Evolutionary conservation across 2,888 invertebrate species (phyloP).

Genomic region (Nephrotoma flavescens): DNA sequence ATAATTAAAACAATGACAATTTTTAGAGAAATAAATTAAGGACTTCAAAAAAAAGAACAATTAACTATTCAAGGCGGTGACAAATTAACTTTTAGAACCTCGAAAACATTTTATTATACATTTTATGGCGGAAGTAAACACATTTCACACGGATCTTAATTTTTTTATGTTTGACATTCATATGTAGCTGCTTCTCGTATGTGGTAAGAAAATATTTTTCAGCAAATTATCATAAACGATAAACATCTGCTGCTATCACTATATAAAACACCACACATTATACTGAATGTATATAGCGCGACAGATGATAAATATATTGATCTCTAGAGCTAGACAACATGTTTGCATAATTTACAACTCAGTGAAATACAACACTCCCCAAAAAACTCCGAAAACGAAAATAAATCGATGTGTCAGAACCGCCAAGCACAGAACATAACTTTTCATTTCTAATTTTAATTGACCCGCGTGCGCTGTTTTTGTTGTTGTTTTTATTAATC

Average conservation of each 20-base stretch:
- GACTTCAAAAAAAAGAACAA: too few species aligned
- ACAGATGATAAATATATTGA: neutral
- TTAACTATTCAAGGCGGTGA: too few species aligned
- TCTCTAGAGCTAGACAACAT: neutral
- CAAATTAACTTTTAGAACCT: too few species aligned
- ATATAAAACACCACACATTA: neutral
- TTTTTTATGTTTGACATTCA: neutral
- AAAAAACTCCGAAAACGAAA: neutral
- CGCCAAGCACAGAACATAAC: neutral
- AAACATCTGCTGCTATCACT: neutral
- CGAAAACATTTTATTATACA: too few species aligned
- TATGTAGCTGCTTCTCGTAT: neutral
- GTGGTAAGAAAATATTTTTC: neutral
- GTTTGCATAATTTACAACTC: neutral
- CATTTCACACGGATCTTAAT: neutral
- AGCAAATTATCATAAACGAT: neutral
- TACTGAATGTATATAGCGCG: neutral
- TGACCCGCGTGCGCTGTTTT: neutral
- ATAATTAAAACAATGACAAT: too few species aligned
- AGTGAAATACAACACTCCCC: neutral
- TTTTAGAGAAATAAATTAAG: too few species aligned
- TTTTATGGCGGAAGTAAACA: neutral
- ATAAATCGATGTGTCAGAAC: neutral
- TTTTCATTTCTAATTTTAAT: neutral
- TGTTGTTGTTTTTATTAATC: neutral